phyloP scores from a whole-genome alignment of 2,888 invertebrate genomes.

The Nomada hirtipes region DNA sequence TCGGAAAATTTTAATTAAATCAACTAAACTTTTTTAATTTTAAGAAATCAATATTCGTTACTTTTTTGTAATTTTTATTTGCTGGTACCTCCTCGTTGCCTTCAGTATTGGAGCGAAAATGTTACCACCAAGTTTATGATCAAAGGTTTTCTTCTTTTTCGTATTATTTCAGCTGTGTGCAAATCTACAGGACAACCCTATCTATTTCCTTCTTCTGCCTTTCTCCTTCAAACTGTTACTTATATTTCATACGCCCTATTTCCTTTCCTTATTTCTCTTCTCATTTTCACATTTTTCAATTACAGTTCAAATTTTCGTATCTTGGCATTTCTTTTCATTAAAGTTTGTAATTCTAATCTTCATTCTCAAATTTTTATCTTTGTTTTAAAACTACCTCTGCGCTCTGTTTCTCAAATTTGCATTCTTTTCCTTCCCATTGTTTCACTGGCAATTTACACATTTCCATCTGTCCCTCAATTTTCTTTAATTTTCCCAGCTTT shows the following conservation, averaged over 20 bases:
- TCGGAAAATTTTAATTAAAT: too few relatives aligned
- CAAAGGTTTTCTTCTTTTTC: not conserved
- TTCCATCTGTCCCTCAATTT: not conserved
- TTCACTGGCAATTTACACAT: not conserved
- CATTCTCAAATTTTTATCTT: not conserved
- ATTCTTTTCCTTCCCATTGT: not conserved
- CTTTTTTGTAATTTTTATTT: too few relatives aligned
- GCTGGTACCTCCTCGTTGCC: too few relatives aligned
- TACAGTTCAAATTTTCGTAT: not conserved
- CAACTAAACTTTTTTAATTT: too few relatives aligned
- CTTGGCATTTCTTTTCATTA: not conserved
- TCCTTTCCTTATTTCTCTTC: too few relatives aligned
- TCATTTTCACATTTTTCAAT: not conserved
- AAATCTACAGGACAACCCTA: not conserved
- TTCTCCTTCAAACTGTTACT: too few relatives aligned
- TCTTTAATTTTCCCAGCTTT: not conserved
- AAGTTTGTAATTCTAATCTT: not conserved
- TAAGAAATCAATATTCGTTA: too few relatives aligned
- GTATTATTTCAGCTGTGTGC: not conserved
- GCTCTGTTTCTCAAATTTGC: too few relatives aligned
- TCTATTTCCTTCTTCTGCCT: not conserved
- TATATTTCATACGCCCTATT: not conserved
- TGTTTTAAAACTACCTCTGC: too few relatives aligned
- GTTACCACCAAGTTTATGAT: not conserved
- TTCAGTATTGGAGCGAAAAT: too few relatives aligned